Percentiles rank a stretch among this genome's conserved stretches.
phyloP scores from a whole-genome alignment of 2,113 vertebrate species.

The Coracopsis vasa region DNA sequence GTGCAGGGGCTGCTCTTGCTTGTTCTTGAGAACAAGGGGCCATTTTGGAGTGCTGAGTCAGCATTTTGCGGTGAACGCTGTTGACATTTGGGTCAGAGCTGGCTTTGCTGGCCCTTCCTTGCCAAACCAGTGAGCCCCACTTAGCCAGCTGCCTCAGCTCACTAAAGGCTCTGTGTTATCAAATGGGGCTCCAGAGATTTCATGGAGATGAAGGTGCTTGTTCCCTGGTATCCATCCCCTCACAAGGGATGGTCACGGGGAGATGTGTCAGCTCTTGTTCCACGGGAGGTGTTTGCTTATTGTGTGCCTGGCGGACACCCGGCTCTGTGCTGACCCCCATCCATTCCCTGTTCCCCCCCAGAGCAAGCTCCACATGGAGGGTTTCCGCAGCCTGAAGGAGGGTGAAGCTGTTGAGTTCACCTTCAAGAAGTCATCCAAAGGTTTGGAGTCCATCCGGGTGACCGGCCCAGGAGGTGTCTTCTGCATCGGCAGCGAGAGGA shows the following conservation, averaged over 20 bases:
- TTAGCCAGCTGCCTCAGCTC: accelerated
- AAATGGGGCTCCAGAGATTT: not conserved
- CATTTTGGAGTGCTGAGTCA: not conserved
- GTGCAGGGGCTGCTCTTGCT: not conserved
- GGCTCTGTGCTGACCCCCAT: not conserved
- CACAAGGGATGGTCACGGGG: not conserved
- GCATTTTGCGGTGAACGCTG: not conserved
- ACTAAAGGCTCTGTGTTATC: not conserved
- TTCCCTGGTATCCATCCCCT: accelerated
- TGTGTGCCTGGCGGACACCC: accelerated
- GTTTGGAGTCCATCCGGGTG: constrained; percentile 91
- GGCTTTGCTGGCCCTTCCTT: not conserved
- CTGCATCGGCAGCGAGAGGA: constrained; percentile 91
- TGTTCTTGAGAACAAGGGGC: not conserved
- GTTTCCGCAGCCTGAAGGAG: constrained; percentile 97
- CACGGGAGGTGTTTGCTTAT: not conserved
- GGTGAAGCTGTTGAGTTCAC: constrained; percentile 94
- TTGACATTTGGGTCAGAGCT: not conserved
- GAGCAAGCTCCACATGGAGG: constrained; percentile 99
- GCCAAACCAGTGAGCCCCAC: not conserved
- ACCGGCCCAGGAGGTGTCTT: constrained; percentile 89
- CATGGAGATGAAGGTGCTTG: not conserved
- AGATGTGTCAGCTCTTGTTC: accelerated
- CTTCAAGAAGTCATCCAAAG: constrained; percentile 96
- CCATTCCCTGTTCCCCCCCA: constrained; percentile 30